Percentiles rank a stretch among this genome's conserved stretches.
Conservation (phyloP, 1,140 invertebrate species). For the Hypsibius dujardini region DNA sequence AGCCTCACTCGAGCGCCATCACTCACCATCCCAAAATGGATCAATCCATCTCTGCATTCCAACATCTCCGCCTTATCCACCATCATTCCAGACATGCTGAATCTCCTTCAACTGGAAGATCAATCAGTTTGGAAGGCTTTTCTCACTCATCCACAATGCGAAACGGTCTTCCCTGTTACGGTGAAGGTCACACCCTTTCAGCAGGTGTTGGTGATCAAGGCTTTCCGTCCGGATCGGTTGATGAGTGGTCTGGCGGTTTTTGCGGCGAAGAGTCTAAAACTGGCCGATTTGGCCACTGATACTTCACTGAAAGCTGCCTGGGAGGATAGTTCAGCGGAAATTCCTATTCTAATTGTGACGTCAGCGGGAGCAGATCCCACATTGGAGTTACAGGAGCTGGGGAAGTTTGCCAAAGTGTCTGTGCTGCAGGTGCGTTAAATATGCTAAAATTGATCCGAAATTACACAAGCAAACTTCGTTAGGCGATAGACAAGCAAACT, state of each 20-base stretch:
- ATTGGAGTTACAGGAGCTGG: slow-evolving; percentile 49
- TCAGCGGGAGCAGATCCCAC: slow-evolving; percentile 63
- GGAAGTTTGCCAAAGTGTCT: slow-evolving; percentile 30
- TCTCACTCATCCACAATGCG: slow-evolving; percentile 41
- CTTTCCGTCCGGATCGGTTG: slow-evolving; percentile 59
- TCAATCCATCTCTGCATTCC: no score
- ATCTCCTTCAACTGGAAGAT: slow-evolving; percentile 44
- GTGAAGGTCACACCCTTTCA: slow-evolving; percentile 54
- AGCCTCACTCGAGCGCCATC: neutral
- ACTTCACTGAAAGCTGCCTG: neutral
- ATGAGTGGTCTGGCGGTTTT: slow-evolving; percentile 51
- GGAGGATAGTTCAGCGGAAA: slow-evolving; percentile 17
- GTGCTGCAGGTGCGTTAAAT: neutral
- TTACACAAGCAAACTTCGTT: slow-evolving; percentile 42
- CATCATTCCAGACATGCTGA: slow-evolving; percentile 17
- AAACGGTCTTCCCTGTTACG: slow-evolving; percentile 39
- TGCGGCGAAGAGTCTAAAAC: slow-evolving; percentile 24
- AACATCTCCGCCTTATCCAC: no score
- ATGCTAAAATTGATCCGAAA: slow-evolving; percentile 33
- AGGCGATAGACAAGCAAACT: no score
- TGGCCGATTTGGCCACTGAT: neutral
- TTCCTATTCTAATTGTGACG: slow-evolving; percentile 54
- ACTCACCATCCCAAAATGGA: neutral
- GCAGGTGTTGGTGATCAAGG: slow-evolving; percentile 59
- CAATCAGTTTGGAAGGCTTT: slow-evolving; percentile 48